These are phyloP conservation scores for Arizona elegans DNA, from an alignment of 2,113 vertebrate species.

Conservation along the genomic window DNA sequence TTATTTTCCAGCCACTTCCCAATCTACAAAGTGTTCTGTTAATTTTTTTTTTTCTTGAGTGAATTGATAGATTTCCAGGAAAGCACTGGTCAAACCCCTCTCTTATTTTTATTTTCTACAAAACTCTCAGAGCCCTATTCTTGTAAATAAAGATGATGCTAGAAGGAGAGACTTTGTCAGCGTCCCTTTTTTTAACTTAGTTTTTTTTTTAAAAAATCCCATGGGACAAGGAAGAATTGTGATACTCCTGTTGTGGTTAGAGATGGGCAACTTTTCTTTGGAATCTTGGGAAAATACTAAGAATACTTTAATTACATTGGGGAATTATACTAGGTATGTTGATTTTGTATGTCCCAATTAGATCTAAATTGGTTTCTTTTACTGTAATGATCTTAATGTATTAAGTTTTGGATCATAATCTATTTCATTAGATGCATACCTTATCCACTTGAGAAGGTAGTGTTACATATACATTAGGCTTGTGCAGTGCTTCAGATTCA, in stretches of 20 bases:
- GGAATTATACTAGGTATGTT: neutral
- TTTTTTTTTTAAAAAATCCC: neutral
- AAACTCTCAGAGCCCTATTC: neutral
- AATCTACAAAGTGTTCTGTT: neutral
- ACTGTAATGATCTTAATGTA: neutral
- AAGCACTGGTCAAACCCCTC: neutral
- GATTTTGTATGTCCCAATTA: neutral
- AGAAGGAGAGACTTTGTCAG: neutral
- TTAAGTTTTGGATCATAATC: neutral
- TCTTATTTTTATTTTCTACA: neutral
- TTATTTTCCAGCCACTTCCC: neutral
- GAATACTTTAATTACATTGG: neutral
- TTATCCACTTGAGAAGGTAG: neutral
- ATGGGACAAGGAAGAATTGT: neutral
- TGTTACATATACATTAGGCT: neutral
- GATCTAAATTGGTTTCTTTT: neutral
- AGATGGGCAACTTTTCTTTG: neutral
- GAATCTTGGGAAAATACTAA: neutral
- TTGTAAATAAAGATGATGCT: neutral
- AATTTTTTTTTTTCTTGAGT: neutral
- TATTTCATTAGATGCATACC: neutral
- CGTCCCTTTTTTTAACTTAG: neutral
- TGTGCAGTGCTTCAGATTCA: neutral
- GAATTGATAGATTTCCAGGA: neutral
- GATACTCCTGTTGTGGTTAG: neutral